phyloP scores from a whole-genome alignment of 2,888 invertebrate genomes.

The Vannuccia rotundouncinata region DNA sequence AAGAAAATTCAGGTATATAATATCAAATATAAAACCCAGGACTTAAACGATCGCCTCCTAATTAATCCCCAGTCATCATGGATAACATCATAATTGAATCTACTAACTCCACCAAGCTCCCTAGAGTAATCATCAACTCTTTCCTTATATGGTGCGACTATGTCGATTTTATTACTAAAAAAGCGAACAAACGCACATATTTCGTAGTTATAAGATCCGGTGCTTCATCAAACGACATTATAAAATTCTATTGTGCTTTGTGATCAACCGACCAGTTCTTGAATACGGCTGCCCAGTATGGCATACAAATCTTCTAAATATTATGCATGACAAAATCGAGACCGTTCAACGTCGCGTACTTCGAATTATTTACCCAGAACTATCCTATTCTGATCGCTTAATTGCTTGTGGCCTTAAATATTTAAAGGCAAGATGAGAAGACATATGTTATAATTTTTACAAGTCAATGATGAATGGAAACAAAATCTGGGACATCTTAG shows the following conservation, averaged over 20 bases:
- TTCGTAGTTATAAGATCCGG: not conserved
- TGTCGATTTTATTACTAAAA: not conserved
- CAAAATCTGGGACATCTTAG: too few relatives aligned
- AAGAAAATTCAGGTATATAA: not conserved
- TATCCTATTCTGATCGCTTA: not conserved
- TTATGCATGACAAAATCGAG: not conserved
- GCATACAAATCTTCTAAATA: not conserved
- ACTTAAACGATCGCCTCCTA: not conserved
- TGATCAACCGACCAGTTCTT: not conserved
- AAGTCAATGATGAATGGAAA: too few relatives aligned
- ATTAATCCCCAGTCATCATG: not conserved
- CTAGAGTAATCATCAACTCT: not conserved
- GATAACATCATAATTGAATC: not conserved
- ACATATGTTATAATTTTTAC: not conserved
- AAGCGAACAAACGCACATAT: not conserved
- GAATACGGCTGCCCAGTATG: not conserved
- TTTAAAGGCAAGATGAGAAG: not conserved
- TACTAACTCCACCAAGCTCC: not conserved
- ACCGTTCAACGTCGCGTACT: not conserved
- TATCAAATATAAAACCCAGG: not conserved
- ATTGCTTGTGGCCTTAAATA: not conserved
- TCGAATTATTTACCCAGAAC: not conserved
- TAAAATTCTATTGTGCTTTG: not conserved
- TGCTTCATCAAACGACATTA: not conserved
- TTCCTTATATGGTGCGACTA: not conserved